A percentile compares a stretch with the other conserved stretches of the same genome.
These are phyloP conservation scores for Tachysurus fulvidraco DNA, from an alignment of 2,113 vertebrate genomes.

Conservation along the genomic window DNA sequence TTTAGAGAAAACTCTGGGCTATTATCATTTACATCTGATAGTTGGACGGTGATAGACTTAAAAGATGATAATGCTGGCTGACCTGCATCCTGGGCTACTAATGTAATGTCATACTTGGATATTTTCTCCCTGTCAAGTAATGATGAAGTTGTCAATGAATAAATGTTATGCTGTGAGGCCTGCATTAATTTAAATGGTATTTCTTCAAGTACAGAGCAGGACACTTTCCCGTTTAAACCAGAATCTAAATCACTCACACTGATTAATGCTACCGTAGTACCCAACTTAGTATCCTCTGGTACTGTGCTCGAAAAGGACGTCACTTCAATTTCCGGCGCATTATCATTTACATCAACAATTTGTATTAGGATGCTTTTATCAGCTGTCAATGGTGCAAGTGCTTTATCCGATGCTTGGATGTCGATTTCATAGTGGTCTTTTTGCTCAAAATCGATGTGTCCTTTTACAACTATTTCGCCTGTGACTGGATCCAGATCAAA, in stretches of 20 bases:
- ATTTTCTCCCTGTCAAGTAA: slow-evolving; percentile 63
- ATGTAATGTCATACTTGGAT: slow-evolving; percentile 59
- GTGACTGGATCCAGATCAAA: slow-evolving; percentile 60
- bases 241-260: slow-evolving; percentile 68
- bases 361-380: slow-evolving; percentile 64
- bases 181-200: slow-evolving; percentile 61
- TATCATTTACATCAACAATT: slow-evolving; percentile 72
- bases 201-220: slow-evolving; percentile 68
- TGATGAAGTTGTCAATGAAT: slow-evolving; percentile 61
- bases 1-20: slow-evolving; percentile 55
- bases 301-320: slow-evolving; percentile 84
- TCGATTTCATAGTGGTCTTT: slow-evolving; percentile 64
- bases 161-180: slow-evolving; percentile 63
- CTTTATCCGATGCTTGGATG: slow-evolving; percentile 68
- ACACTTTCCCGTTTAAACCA: slow-evolving; percentile 66
- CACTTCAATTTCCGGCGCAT: slow-evolving; percentile 82
- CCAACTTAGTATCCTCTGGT: slow-evolving; percentile 59
- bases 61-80: slow-evolving; percentile 58
- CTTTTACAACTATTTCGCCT: slow-evolving; percentile 65
- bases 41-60: slow-evolving; percentile 61
- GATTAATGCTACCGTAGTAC: slow-evolving; percentile 68
- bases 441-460: slow-evolving; percentile 65
- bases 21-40: slow-evolving; percentile 74
- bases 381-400: slow-evolving; percentile 29
- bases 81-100: slow-evolving; percentile 66